Evolutionary conservation across 2,888 invertebrate genomes (phyloP).

Genomic region (Clitarchus hookeri): DNA sequence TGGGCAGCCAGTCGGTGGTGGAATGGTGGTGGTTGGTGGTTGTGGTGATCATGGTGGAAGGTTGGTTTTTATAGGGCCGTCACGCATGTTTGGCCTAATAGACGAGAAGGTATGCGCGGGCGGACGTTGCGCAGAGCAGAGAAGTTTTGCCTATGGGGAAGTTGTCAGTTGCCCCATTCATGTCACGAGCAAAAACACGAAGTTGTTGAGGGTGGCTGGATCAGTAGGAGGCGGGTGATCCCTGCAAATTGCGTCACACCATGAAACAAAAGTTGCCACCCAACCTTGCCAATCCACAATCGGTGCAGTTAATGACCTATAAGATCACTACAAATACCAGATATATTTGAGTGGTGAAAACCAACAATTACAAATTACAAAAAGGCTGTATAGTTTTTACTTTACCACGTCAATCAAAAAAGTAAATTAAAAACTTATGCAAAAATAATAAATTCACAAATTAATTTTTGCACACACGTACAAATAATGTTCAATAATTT

Average conservation of each 20-base stretch:
- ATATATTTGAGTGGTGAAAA: background rate
- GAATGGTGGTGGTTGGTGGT: slow-evolving; percentile 20
- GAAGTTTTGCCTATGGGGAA: slow-evolving; percentile 42
- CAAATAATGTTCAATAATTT: too few relatives aligned
- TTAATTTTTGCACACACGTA: too few relatives aligned
- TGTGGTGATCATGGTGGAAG: slow-evolving; percentile 1
- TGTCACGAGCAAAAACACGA: slow-evolving; percentile 44
- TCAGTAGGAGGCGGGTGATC: slow-evolving; percentile 40
- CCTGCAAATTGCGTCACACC: slow-evolving; percentile 43
- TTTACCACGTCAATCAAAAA: too few relatives aligned
- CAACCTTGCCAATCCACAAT: slow-evolving; percentile 8
- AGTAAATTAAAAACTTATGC: background rate
- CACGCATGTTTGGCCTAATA: slow-evolving; percentile 40
- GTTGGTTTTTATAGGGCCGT: slow-evolving; percentile 4
- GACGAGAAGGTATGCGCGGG: slow-evolving; percentile 38
- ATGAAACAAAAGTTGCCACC: slow-evolving; percentile 34
- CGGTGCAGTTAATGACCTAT: background rate
- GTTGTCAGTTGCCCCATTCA: slow-evolving; percentile 41
- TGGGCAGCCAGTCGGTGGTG: slow-evolving; percentile 28
- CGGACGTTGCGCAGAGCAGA: slow-evolving; percentile 40
- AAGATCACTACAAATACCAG: background rate
- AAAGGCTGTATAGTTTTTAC: background rate
- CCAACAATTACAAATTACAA: background rate
- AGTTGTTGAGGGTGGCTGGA: slow-evolving; percentile 42
- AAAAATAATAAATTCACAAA: background rate